Base-by-base conservation (phyloP, 2,888 invertebrate genomes). In the Tachina fera region DNA sequence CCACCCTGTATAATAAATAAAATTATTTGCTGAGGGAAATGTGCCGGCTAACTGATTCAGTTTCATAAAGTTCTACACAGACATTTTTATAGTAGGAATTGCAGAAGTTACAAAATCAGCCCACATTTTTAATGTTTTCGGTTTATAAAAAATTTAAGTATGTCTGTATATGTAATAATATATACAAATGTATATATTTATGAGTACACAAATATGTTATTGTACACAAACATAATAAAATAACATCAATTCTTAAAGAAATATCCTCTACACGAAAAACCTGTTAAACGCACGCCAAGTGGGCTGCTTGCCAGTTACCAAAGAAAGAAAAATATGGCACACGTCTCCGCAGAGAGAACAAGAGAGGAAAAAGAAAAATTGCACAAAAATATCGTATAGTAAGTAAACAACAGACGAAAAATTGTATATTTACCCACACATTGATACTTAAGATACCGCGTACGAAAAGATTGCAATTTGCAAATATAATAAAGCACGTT, bases 281-380 rank as follows among this genome's bases (percentile, higher is more conserved):
- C 86, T 85, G 88, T 88, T 88, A 71, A 75, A 86, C 87, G 87
- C 87, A 87, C 83, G 85, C 79, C 85, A 84, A 76, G 85, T 85
- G 85, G 85, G 85, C 51, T 78, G 78, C 31, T 31, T 31, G 31
- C 31, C 31, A 65, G 70, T 78, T 82, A 85, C 78, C 78, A 75
- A 85, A 82, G 77, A 85, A 31, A 31, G 31, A 31, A 31, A 31
- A 70, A 80, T 77, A 86, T 58, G 65, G 81, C 72, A 84, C 80
- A 79, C 72, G 80, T 77, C 63, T 65, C n/a, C 47, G 51, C 22
- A 60, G n/a, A 14, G 22, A 49, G 31, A 22, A 6, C 31, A 9
- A 49, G 1, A 61, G 16, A 61, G 43, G 11, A 61, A 16, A 61
- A 3, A 41, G 11, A 47, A 16, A 60, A 31, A 31, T 47, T 58